A percentile compares a stretch with the other conserved stretches of the same genome.
Evolutionary conservation across 2,113 vertebrate species (phyloP).

Genomic region (Macheiramphus alcinus): DNA sequence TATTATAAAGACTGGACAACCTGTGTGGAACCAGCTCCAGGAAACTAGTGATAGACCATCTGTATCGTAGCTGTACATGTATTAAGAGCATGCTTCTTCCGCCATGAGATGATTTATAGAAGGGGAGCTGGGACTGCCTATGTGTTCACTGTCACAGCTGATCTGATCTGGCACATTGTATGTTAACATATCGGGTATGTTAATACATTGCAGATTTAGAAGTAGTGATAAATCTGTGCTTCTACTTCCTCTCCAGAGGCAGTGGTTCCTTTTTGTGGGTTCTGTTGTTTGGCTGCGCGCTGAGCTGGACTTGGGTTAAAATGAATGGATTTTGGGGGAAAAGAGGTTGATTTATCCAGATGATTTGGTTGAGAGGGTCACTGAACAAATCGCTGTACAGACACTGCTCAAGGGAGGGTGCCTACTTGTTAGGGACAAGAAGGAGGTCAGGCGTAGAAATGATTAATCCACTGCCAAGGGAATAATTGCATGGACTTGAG

Average conservation of each 20-base stretch:
- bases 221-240: not conserved
- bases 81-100: not conserved
- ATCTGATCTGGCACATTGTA: not conserved
- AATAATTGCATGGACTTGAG: not conserved
- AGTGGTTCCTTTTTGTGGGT: not conserved
- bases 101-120: not conserved
- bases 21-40: not conserved
- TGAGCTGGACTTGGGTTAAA: not conserved
- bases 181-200: not conserved
- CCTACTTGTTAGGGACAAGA: not conserved
- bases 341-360: not conserved
- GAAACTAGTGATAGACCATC: not conserved
- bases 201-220: not conserved
- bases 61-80: not conserved
- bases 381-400: not conserved
- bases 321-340: not conserved
- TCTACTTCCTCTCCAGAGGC: not conserved
- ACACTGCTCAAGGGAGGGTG: not conserved
- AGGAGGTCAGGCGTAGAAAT: not conserved
- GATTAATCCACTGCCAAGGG: not conserved
- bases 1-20: not conserved
- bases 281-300: not conserved
- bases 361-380: not conserved
- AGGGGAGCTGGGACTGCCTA: not conserved
- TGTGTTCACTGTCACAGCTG: not conserved